Evolutionary conservation across 1,140 invertebrate species (phyloP), one percentile per base, ranked within the genome.

Genomic region (Ceratosolen solmsi): DNA sequence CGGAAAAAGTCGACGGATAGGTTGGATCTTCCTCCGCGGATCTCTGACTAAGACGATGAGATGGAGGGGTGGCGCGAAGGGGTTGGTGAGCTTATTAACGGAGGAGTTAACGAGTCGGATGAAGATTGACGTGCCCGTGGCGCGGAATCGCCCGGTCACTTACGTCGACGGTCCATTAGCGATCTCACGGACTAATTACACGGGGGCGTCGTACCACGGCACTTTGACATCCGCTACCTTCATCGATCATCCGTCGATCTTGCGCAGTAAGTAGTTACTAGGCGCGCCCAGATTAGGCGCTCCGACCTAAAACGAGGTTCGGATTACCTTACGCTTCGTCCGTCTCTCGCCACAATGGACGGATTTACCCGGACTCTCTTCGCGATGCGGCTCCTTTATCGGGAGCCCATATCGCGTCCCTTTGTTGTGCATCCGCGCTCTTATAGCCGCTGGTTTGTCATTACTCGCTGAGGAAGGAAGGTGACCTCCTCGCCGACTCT

Each of bases 191-290:
- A 22, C 56, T 82, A 82, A 84, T 81, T 82, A 82, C 70, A 73
- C 79, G 78, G 36, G 33, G 46, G 73, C 38, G 51, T 58, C 4
- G 17, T 0, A 27, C 22, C 11, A 72, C 70, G 51, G 25, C 51
- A 77, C 82, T 83, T 83, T 77, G 77, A 72, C 82, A 80, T 49
- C 51, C 41, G 46, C 71, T 36, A 82, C 54, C 68, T 27, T 54
- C 78, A 83, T 83, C 82, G 82, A 83, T 83, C 82, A 83, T 56
- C 60, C 22, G 58, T 77, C 36, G 13, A 70, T 77, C 75, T 82
- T 58, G 17, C 41, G 33, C 15, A 25, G 20, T 68, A 68, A n/a
- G 63, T n/a, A n/a, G 33, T 38, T 22, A n/a, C 63, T 22, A 38
- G 25, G 20, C 46, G 56, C 25, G 7, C 41, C 38, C 41, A 46